Evolutionary conservation across 1,140 invertebrate genomes (phyloP).

Genomic region (Drosophila murphyi): DNA sequence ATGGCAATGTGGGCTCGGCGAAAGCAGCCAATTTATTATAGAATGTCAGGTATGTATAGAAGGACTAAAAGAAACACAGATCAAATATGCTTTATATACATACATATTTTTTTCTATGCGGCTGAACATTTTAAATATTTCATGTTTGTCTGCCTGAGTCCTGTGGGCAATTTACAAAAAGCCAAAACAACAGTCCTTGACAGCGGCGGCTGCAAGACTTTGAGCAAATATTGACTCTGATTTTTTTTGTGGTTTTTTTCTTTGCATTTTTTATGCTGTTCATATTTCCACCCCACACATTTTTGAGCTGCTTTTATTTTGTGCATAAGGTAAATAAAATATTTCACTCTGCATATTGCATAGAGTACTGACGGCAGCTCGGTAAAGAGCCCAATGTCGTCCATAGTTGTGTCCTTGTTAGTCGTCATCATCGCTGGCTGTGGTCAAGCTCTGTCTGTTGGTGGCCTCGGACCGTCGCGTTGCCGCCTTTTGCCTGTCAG

Average conservation of each 20-base stretch:
- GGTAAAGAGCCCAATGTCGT: constrained; percentile 9
- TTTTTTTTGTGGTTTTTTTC: constrained; percentile 29
- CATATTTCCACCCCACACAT: background rate
- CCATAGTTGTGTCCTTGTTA: background rate
- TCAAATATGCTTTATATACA: too few species aligned
- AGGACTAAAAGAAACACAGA: too few species aligned
- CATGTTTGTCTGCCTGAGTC: constrained; percentile 27
- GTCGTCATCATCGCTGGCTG: constrained; percentile 33
- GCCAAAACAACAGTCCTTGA: constrained; percentile 33
- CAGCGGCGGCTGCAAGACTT: constrained; percentile 50
- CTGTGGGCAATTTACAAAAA: constrained; percentile 39
- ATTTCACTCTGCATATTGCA: constrained; percentile 59
- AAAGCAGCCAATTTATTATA: too few species aligned
- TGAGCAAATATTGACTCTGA: constrained; percentile 63
- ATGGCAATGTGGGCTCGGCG: too few species aligned
- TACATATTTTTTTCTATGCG: background rate
- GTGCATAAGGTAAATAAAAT: constrained; percentile 58
- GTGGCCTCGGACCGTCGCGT: constrained; percentile 34
- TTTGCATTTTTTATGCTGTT: background rate
- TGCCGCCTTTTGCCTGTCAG: constrained; percentile 30
- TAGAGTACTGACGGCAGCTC: constrained; percentile 28
- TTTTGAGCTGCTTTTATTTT: constrained; percentile 29
- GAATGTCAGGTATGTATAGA: too few species aligned
- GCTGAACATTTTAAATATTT: constrained; percentile 35
- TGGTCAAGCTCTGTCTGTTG: constrained; percentile 40